A percentile compares a stretch with the other conserved stretches of the same genome.
Evolutionary conservation across 2,113 vertebrate genomes (phyloP).

Genomic region (Pelecanus crispus): DNA sequence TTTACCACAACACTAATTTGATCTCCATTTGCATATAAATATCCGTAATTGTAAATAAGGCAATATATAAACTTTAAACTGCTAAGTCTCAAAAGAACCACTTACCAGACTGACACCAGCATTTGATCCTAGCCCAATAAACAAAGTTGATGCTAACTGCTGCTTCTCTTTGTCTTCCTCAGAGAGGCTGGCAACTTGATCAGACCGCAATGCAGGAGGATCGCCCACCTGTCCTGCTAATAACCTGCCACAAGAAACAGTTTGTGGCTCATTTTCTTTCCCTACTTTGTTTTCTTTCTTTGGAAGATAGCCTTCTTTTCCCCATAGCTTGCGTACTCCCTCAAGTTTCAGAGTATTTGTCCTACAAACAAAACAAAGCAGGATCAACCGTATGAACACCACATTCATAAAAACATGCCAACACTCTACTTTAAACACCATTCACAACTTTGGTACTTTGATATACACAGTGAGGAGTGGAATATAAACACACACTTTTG

Average conservation of each 20-base stretch:
- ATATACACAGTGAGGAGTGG: neutral
- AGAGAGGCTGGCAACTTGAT: constrained; percentile 8
- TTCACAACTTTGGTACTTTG: neutral
- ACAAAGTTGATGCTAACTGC: constrained; percentile 88
- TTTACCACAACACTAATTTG: neutral
- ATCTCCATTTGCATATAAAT: neutral
- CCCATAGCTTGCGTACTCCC: constrained; percentile 89
- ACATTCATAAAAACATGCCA: neutral
- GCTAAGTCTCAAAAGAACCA: neutral
- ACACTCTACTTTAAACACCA: neutral
- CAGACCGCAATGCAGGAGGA: neutral
- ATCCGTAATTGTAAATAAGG: neutral
- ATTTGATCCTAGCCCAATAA: constrained; percentile 83
- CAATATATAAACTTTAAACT: neutral
- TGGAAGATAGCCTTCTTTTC: constrained; percentile 89
- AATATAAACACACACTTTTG: neutral
- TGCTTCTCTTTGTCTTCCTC: constrained; percentile 82
- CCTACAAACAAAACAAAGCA: constrained; percentile 47
- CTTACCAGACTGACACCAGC: constrained; percentile 83
- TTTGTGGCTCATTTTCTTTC: constrained; percentile 38
- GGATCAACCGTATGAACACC: neutral
- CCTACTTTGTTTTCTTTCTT: constrained; percentile 74
- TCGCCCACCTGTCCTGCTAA: constrained; percentile 41
- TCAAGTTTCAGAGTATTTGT: constrained; percentile 83
- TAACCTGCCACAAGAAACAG: constrained; percentile 46